Percentiles rank a stretch among this genome's conserved stretches.
Conservation (phyloP, 2,113 vertebrate genomes). For the Pteropus alecto region DNA sequence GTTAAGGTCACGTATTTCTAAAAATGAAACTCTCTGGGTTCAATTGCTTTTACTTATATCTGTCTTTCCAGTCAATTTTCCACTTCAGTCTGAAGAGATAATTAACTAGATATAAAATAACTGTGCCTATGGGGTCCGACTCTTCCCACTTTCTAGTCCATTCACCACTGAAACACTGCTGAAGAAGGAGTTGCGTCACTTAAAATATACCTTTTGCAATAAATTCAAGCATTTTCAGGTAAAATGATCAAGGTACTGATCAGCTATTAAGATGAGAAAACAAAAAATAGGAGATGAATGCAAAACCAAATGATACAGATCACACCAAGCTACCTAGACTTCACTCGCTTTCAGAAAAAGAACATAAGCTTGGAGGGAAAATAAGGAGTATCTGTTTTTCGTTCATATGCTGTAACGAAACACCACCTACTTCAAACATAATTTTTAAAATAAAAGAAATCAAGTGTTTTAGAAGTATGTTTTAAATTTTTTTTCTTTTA, state of each 20-base stretch:
- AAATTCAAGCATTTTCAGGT: not conserved
- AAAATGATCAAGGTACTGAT: not conserved
- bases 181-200: not conserved
- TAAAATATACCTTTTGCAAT: not conserved
- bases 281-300: not conserved
- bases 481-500: not conserved
- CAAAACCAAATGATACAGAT: not conserved
- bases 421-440: not conserved
- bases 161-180: not conserved
- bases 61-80: not conserved
- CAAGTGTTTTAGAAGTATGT: not conserved
- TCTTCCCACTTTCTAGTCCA: not conserved
- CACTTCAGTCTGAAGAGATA: not conserved
- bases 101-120: not conserved
- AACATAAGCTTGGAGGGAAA: not conserved
- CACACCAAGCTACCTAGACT: not conserved
- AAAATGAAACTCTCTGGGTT: not conserved
- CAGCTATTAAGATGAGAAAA: not conserved
- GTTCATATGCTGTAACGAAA: not conserved
- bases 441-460: conserved; percentile 31
- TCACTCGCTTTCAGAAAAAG: not conserved
- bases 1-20: not conserved
- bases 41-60: not conserved
- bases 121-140: not conserved
- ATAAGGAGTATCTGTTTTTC: not conserved